Percentiles rank a stretch among this genome's conserved stretches.
Evolutionary conservation across 2,113 vertebrate species (phyloP).

Genomic region (Hippotragus niger): DNA sequence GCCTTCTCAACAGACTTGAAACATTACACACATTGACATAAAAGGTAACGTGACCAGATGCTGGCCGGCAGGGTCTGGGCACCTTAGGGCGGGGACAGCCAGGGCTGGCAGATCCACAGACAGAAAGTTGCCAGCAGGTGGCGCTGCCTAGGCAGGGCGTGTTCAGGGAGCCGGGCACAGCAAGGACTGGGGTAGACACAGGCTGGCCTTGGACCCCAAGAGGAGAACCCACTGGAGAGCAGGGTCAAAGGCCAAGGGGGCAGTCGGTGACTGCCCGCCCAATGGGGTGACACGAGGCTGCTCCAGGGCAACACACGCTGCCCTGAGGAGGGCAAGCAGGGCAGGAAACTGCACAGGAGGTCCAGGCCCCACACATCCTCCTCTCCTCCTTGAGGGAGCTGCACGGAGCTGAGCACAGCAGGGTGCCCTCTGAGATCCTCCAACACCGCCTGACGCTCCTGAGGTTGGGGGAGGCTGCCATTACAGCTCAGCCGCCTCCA

Average conservation of each 20-base stretch:
- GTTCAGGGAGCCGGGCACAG: background rate
- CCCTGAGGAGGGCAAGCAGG: background rate
- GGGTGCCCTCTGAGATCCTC: background rate
- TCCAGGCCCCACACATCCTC: background rate
- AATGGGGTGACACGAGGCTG: background rate
- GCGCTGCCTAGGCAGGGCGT: rapidly evolving
- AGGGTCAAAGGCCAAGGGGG: background rate
- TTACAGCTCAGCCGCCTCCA: rapidly evolving
- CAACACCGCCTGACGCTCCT: rapidly evolving
- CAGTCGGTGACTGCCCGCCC: background rate
- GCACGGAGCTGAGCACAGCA: no score
- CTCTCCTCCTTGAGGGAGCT: background rate
- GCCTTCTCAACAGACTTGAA: background rate
- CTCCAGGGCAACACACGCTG: rapidly evolving
- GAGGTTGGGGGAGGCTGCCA: background rate
- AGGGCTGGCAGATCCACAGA: background rate
- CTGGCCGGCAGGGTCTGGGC: background rate
- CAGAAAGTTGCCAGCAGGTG: background rate
- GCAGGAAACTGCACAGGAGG: background rate
- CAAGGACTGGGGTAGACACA: no score
- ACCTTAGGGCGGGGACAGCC: rapidly evolving
- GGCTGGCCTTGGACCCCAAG: background rate
- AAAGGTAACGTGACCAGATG: background rate
- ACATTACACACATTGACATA: background rate
- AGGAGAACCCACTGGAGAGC: background rate